These are phyloP conservation scores for Cyrtodaria siliqua DNA, from an alignment of 2,888 invertebrate genomes.

Conservation along the genomic window DNA sequence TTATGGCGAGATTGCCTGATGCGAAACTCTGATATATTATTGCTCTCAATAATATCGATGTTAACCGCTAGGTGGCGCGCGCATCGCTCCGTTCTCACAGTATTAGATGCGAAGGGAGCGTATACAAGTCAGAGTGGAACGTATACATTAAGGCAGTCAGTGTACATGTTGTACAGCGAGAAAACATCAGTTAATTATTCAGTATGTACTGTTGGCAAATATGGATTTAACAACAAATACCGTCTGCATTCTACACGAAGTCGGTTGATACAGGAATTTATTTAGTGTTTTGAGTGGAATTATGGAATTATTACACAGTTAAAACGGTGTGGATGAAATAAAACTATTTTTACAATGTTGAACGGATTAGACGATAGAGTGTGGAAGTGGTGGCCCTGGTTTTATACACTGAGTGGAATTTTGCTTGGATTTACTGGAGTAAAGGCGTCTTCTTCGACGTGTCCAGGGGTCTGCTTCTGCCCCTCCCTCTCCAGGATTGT, in stretches of 20 bases:
- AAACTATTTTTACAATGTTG: constrained; percentile 21
- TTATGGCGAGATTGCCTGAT: constrained; percentile 1
- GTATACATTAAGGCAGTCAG: not conserved
- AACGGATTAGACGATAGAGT: constrained; percentile 12
- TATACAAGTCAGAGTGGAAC: no score
- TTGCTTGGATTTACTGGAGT: constrained; percentile 47
- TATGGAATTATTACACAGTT: no score
- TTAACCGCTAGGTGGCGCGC: constrained; percentile 44
- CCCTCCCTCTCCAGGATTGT: constrained; percentile 81
- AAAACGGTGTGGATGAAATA: not conserved
- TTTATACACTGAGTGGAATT: constrained; percentile 33
- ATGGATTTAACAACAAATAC: constrained; percentile 23
- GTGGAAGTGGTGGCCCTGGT: constrained; percentile 24
- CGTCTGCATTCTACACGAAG: constrained; percentile 18
- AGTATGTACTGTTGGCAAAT: not conserved
- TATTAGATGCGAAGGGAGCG: constrained; percentile 24
- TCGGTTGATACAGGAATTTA: not conserved
- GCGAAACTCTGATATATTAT: constrained; percentile 5
- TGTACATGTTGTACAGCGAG: not conserved
- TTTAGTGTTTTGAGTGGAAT: not conserved
- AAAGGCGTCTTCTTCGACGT: constrained; percentile 57
- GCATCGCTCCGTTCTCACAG: constrained; percentile 30
- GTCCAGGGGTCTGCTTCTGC: constrained; percentile 84
- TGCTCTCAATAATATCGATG: constrained; percentile 22
- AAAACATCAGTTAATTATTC: not conserved